Conservation (phyloP, 2,797 vertebrate species). For the Pogoniulus pusillus region DNA sequence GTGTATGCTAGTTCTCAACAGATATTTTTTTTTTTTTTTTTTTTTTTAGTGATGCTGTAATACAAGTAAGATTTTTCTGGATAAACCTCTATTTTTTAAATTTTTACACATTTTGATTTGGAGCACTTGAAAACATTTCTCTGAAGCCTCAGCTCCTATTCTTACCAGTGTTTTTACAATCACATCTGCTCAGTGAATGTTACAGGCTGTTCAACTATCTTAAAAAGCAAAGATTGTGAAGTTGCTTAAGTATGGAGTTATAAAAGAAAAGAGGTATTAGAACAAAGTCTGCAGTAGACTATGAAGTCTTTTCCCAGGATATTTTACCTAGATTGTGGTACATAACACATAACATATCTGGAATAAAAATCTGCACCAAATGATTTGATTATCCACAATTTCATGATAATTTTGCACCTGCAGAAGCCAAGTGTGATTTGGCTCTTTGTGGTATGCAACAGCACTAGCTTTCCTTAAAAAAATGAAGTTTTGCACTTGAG, state of each 20-base stretch:
- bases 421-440: background rate
- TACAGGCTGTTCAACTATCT: background rate
- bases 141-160: background rate
- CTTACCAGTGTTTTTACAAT: background rate
- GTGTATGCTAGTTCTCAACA: background rate
- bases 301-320: background rate
- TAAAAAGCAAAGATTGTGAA: background rate
- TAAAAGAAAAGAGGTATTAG: background rate
- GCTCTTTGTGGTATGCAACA: background rate
- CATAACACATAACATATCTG: background rate
- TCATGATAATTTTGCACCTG: constrained; percentile 24
- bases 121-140: background rate
- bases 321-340: background rate
- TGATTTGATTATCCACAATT: background rate
- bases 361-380: background rate
- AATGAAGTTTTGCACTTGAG: background rate
- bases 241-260: background rate
- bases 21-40: background rate
- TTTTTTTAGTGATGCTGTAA: background rate
- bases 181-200: background rate
- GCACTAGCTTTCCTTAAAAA: constrained; percentile 20
- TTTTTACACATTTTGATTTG: background rate
- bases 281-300: background rate
- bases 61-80: background rate
- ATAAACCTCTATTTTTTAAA: background rate